Evolutionary conservation across 2,113 vertebrate species (phyloP).

Genomic region (Pavo muticus): DNA sequence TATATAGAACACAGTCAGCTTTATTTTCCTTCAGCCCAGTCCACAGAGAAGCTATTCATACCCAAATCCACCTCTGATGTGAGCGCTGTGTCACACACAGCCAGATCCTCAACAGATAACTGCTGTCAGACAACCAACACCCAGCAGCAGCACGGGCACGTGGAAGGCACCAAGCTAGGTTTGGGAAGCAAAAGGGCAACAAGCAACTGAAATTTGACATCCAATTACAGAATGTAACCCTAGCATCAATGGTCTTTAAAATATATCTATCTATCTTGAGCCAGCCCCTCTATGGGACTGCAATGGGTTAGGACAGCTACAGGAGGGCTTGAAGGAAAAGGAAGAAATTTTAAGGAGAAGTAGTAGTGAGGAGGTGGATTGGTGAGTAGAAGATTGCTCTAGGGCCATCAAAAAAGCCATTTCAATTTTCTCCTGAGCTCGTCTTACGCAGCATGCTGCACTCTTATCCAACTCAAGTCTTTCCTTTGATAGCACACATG

Average conservation of each 20-base stretch:
- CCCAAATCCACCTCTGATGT: rapidly evolving
- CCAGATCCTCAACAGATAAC: rapidly evolving
- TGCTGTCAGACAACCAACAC: no score
- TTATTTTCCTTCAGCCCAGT: background rate
- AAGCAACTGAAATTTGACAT: background rate
- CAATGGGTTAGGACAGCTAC: rapidly evolving
- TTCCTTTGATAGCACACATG: background rate
- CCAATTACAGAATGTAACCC: background rate
- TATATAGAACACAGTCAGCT: background rate
- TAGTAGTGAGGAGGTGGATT: background rate
- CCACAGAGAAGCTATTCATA: background rate
- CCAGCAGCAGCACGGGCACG: background rate
- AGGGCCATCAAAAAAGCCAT: background rate
- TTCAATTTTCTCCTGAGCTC: background rate
- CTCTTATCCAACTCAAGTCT: background rate
- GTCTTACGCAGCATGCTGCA: background rate
- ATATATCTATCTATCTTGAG: background rate
- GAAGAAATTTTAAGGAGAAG: background rate
- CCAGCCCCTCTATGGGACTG: rapidly evolving
- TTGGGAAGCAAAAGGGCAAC: background rate
- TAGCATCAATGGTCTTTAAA: background rate
- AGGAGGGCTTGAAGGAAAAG: background rate
- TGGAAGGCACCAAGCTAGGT: rapidly evolving
- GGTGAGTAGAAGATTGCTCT: background rate
- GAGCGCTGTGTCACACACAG: rapidly evolving